Evolutionary conservation across 2,888 invertebrate species (phyloP), one percentile per base, ranked within the genome.

Genomic region (Prionchulus punctatus): DNA sequence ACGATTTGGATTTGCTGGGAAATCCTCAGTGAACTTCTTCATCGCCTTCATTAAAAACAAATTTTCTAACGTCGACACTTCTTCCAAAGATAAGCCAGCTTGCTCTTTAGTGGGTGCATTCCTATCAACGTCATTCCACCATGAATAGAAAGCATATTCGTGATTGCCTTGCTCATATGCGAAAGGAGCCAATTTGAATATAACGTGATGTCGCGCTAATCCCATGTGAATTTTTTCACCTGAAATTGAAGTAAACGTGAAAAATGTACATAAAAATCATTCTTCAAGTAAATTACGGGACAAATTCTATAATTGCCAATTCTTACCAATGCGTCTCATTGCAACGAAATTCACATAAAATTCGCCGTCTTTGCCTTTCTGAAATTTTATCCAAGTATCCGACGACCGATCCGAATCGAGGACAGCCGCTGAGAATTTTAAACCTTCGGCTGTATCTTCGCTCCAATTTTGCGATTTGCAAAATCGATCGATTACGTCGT

Each of bases 151-250:
- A 15, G 4, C 27, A 30, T 49, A 30, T 4, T 21, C 50, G 26
- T 49, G 28, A 12, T 4, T 15, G 30, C 30, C 50, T 30, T 26
- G 7, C 12, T 49, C 50, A 15, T 12, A 3, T 4, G 30, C 50
- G 50, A 28, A 49, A 28, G 50, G 50, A 12, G 50, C 27, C 21
- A 49, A 12, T 3, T 30, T 7, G 21, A 49, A 49, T 21, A 28
- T 49, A 12, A 49, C 50, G 50, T 49, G 50, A 28, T 49, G 50
- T 15, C 50, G 26, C 28, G 50, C 50, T 30, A 49, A 49, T 4
- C 50, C 50, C 50, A 49, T 49, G 30, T 49, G 50, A 26, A 49
- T 30, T 49, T 49, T 26, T 7, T 49, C 50, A 28, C 50, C 50
- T 49, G 30, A 4, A 49, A 49, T 45, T 23, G n/a, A n/a, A n/a